These are phyloP conservation scores for Alviniconcha marisindica DNA, from an alignment of 1,140 invertebrate genomes.

Conservation along the genomic window DNA sequence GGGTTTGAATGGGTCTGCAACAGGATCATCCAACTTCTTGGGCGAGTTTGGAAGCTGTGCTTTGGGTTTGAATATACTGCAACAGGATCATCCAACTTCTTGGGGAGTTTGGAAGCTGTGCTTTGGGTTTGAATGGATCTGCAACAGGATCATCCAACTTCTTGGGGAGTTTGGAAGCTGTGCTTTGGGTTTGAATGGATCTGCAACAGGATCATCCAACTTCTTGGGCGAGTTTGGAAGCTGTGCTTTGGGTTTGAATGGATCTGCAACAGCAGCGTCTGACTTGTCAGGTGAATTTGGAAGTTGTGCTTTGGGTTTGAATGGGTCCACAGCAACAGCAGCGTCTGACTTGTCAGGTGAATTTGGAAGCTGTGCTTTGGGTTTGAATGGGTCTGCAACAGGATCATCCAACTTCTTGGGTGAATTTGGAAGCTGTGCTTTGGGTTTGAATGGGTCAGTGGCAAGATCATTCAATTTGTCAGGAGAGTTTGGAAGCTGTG, in stretches of 20 bases:
- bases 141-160: background rate
- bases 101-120: background rate
- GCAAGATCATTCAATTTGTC: background rate
- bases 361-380: background rate
- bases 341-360: background rate
- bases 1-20: background rate
- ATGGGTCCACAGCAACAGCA: background rate
- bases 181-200: background rate
- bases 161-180: background rate
- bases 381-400: background rate
- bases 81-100: background rate
- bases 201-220: background rate
- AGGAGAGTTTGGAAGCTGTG: background rate
- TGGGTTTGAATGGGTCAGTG: conserved; percentile 3
- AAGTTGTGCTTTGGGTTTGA: conserved; percentile 8
- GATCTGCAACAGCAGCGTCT: background rate
- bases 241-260: conserved; percentile 19
- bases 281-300: background rate
- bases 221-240: background rate
- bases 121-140: background rate
- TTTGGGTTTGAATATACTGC: background rate
- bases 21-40: background rate
- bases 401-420: background rate
- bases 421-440: background rate
- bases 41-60: background rate